These are phyloP conservation scores for Drosophila sturtevanti DNA, from an alignment of 1,140 invertebrate genomes.

Conservation along the genomic window DNA sequence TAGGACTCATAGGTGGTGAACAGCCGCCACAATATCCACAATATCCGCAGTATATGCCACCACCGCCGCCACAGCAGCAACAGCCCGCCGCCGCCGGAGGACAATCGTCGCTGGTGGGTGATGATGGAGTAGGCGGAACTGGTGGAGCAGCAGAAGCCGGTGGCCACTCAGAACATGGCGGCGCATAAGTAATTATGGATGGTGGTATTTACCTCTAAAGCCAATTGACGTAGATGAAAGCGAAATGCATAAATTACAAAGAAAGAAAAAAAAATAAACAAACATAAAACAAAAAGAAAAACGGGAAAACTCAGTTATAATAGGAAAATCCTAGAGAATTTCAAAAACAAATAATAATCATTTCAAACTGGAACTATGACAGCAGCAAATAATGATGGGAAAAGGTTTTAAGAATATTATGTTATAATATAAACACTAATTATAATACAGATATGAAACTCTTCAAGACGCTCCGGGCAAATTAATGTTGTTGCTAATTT, in stretches of 20 bases:
- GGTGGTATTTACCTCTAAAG: constrained; percentile 48
- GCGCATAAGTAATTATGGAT: constrained; percentile 62
- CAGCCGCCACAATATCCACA: constrained; percentile 81
- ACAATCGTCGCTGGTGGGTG: constrained; percentile 70
- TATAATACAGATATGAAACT: constrained; percentile 29
- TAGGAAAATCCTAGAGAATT: constrained; percentile 67
- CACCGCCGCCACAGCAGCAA: constrained; percentile 69
- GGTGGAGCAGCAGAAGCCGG: constrained; percentile 34
- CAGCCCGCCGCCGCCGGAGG: constrained; percentile 66
- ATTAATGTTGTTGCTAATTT: constrained; percentile 79
- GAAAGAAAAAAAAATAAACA: constrained; percentile 11
- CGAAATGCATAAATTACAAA: constrained; percentile 28
- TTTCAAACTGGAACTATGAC: constrained; percentile 27
- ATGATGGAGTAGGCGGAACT: constrained; percentile 33
- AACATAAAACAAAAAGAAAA: constrained; percentile 14
- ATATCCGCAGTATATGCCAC: constrained; percentile 81
- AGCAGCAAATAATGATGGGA: constrained; percentile 27
- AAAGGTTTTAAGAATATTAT: constrained; percentile 63
- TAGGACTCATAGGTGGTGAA: constrained; percentile 83
- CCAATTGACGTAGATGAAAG: constrained; percentile 40
- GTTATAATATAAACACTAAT: constrained; percentile 64
- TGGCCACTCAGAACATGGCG: constrained; percentile 48
- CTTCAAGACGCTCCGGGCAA: constrained; percentile 73
- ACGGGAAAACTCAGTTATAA: constrained; percentile 66
- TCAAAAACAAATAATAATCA: constrained; percentile 60